These are phyloP conservation scores for Myotis pilosus DNA, from an alignment of 2,797 vertebrate genomes.

Conservation along the genomic window DNA sequence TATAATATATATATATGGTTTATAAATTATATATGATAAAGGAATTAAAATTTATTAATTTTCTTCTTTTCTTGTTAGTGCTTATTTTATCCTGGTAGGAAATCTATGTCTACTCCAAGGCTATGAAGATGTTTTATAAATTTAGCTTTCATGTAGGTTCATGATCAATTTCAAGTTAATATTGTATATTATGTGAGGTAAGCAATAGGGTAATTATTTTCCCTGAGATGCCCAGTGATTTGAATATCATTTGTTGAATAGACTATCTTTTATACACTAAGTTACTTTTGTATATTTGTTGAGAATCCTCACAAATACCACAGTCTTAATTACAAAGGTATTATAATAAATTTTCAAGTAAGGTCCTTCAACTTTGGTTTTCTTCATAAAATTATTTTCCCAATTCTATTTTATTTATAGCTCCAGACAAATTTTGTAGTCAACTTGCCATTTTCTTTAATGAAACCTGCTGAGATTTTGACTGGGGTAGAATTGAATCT, in stretches of 20 bases:
- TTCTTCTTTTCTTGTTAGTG: neutral
- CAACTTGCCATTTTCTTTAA: neutral
- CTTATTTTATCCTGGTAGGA: neutral
- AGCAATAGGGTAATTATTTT: neutral
- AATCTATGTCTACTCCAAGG: neutral
- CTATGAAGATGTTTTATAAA: neutral
- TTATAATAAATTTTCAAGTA: neutral
- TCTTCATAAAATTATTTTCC: neutral
- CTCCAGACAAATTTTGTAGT: neutral
- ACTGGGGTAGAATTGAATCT: neutral
- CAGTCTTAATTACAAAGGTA: neutral
- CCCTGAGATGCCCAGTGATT: neutral
- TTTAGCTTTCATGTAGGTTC: neutral
- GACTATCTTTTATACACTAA: neutral
- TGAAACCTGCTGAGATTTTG: neutral
- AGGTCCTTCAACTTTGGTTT: neutral
- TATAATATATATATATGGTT: neutral
- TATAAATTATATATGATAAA: neutral
- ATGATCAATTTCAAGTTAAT: neutral
- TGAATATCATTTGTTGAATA: neutral
- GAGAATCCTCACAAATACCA: neutral
- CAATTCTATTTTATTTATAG: neutral
- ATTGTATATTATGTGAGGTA: neutral
- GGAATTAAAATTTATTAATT: neutral
- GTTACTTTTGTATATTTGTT: neutral